Evolutionary conservation across 1,140 invertebrate genomes (phyloP).

Genomic region (Lepidurus arcticus): DNA sequence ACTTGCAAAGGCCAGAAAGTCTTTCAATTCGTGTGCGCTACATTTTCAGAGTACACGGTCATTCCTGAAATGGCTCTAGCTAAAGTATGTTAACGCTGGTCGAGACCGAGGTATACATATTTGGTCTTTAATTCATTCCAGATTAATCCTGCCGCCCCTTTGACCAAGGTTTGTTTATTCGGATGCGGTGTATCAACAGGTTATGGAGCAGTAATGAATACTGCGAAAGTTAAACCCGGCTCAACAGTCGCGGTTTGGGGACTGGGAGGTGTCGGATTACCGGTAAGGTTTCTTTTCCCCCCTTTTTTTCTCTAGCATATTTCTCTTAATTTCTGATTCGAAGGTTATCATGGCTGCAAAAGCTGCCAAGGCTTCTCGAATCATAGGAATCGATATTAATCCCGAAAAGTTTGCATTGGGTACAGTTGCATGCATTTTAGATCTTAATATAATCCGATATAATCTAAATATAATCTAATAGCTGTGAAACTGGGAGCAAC

Average conservation of each 20-base stretch:
- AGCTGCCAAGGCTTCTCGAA: conserved; percentile 51
- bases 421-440: conserved; percentile 36
- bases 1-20: conserved; percentile 50
- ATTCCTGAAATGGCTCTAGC: conserved; percentile 49
- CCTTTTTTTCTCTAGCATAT: conserved; percentile 47
- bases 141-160: conserved; percentile 45
- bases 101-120: neutral
- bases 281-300: conserved; percentile 42
- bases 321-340: conserved; percentile 45
- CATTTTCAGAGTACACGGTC: conserved; percentile 55
- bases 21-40: conserved; percentile 54
- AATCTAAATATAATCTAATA: conserved; percentile 34
- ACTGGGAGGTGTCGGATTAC: conserved; percentile 57
- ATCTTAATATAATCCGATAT: neutral
- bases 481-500: conserved; percentile 53
- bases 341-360: conserved; percentile 54
- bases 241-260: conserved; percentile 51
- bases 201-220: conserved; percentile 53
- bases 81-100: conserved; percentile 38
- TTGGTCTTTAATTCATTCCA: neutral
- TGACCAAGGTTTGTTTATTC: conserved; percentile 52
- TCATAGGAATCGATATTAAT: conserved; percentile 59
- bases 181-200: conserved; percentile 56
- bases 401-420: conserved; percentile 51
- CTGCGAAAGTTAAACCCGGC: conserved; percentile 44